These are phyloP conservation scores for Zenarchopterus dispar DNA, from an alignment of 2,797 vertebrate genomes.

Conservation along the genomic window DNA sequence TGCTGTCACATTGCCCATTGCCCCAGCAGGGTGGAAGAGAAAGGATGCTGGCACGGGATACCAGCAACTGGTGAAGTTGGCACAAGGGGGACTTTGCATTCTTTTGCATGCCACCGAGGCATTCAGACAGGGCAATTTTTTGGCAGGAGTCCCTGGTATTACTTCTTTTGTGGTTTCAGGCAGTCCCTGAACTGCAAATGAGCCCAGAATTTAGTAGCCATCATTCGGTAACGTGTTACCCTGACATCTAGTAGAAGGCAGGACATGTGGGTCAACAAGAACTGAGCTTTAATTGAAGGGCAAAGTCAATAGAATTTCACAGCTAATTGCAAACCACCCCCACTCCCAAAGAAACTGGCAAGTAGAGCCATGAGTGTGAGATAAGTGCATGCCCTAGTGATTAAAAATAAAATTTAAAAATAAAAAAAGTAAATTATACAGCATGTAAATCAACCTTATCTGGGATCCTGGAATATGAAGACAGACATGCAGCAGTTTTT, in stretches of 20 bases:
- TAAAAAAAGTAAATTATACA: conserved; percentile 24
- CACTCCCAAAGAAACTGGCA: conserved; percentile 34
- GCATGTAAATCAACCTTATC: conserved; percentile 42
- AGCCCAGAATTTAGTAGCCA: conserved; percentile 67
- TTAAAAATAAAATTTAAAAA: neutral
- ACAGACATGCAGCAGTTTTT: conserved; percentile 20
- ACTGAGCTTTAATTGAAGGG: conserved; percentile 73
- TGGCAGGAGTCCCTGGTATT: conserved; percentile 70
- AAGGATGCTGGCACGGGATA: conserved; percentile 70
- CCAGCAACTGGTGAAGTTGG: conserved; percentile 79
- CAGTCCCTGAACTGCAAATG: conserved; percentile 79
- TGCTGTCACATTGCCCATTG: conserved; percentile 77
- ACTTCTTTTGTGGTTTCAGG: conserved; percentile 69
- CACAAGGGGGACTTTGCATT: conserved; percentile 75
- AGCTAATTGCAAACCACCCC: conserved; percentile 57
- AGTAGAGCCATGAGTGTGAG: conserved; percentile 26
- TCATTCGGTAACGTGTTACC: conserved; percentile 65
- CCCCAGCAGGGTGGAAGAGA: conserved; percentile 53
- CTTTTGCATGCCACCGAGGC: conserved; percentile 80
- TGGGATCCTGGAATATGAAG: conserved; percentile 13
- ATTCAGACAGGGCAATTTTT: conserved; percentile 72
- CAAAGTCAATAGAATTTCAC: conserved; percentile 68
- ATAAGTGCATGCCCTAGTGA: conserved; percentile 27
- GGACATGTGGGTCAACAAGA: conserved; percentile 72
- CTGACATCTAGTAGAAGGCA: conserved; percentile 71